Base-by-base conservation (phyloP, 2,797 vertebrate genomes). In the Gouania willdenowi region DNA sequence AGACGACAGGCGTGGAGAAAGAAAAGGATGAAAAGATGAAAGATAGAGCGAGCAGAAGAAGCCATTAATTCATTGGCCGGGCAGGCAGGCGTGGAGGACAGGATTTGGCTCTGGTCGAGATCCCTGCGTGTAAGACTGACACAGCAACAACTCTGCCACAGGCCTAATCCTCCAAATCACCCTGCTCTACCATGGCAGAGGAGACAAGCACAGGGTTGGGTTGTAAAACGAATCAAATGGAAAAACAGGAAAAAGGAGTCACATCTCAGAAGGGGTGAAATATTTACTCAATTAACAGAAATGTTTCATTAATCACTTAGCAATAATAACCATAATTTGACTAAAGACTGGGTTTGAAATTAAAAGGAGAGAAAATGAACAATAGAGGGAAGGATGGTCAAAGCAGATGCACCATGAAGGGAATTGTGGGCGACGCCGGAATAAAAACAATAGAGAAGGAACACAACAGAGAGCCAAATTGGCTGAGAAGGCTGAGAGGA, bases 41-140 rank as follows among this genome's bases (percentile, higher is more conserved):
- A 64, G 75, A 76, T 63, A 56, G 62, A 69, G 26, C 41, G 5
- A 5, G 6, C 51, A 37, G 35, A 46, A 33, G 33, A 48, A 48
- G 61, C 54, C 27, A 24, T 48, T 62, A 65, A 72, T 73, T 72
- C 60, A n/a, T 50, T 53, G 59, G 63, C 50, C 58, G 36, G 60
- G 75, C 75, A 71, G 69, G 71, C 74, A 79, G 65, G 75, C 74
- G 67, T 81, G 79, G 70, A 82, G 51, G 66, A 81, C 66, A 52
- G 79, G 80, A 80, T 83, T 84, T 81, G 62, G 76, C 77, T 70
- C 58, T 71, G 79, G 77, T 82, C 76, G 79, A 79, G 71, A 81
- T 79, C 72, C 60, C 51, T 72, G 76, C 71, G 67, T 82, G 73
- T 83, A 77, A 82, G 66, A 81, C 77, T 83, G 79, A 82, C 75